Percentiles rank a stretch among this genome's conserved stretches.
phyloP scores from a whole-genome alignment of 1,140 invertebrate species.

The Antheraea pernyi region DNA sequence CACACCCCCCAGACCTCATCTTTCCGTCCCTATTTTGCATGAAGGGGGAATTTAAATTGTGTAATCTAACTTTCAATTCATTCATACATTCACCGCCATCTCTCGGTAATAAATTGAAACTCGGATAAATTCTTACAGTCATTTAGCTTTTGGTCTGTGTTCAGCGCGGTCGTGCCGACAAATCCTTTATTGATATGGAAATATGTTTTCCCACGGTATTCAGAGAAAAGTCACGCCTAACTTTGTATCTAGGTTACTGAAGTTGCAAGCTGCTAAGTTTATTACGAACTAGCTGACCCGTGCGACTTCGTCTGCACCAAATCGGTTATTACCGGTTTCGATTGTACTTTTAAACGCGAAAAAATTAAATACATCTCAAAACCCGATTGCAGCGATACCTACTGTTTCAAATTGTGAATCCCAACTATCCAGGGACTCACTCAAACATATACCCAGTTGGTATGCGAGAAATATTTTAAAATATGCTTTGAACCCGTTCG shows the following conservation, averaged over 20 bases:
- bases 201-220: slow-evolving; percentile 27
- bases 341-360: too few relatives aligned
- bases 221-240: slow-evolving; percentile 5
- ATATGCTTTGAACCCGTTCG: too few relatives aligned
- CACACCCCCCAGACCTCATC: slow-evolving; percentile 68
- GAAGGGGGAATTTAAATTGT: slow-evolving; percentile 78
- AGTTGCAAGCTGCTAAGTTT: not conserved
- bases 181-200: slow-evolving; percentile 31
- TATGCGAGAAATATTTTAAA: too few relatives aligned
- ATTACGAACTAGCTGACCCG: too few relatives aligned
- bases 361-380: too few relatives aligned
- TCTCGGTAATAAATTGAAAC: slow-evolving; percentile 77
- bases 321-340: too few relatives aligned
- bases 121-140: slow-evolving; percentile 57
- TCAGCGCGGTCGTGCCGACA: slow-evolving; percentile 23
- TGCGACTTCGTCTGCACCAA: too few relatives aligned
- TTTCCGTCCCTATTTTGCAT: slow-evolving; percentile 76
- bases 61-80: slow-evolving; percentile 79
- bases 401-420: too few relatives aligned
- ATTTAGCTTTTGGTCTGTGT: slow-evolving; percentile 46
- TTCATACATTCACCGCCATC: slow-evolving; percentile 77
- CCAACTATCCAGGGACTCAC: too few relatives aligned
- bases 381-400: too few relatives aligned
- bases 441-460: too few relatives aligned
- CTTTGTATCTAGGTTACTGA: slow-evolving; percentile 7